Conservation (phyloP, 2,113 vertebrate genomes). For the Cnemophilus loriae region DNA sequence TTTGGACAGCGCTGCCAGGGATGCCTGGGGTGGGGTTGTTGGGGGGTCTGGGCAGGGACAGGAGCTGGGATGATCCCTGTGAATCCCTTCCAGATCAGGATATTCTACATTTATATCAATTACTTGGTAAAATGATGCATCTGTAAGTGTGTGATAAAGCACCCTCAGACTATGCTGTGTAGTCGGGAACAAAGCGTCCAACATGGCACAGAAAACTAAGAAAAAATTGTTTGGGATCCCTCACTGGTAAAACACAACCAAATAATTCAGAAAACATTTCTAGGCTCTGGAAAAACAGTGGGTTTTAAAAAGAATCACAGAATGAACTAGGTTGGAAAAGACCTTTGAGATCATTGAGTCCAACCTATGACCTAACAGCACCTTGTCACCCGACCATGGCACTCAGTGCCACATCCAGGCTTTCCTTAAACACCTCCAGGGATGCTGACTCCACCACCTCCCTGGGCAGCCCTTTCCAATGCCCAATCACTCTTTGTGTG, state of each 20-base stretch:
- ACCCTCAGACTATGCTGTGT: neutral
- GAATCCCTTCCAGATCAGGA: neutral
- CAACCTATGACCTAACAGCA: too few relatives aligned
- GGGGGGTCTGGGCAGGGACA: neutral
- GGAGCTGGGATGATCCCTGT: fast-evolving
- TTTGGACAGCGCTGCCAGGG: neutral
- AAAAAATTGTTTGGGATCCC: neutral
- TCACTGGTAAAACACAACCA: neutral
- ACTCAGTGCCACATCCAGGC: neutral
- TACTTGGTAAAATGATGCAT: neutral
- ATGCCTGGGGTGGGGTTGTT: neutral
- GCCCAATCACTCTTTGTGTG: fast-evolving
- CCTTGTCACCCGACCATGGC: neutral
- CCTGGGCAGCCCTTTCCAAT: neutral
- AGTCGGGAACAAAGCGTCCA: fast-evolving
- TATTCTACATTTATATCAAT: neutral
- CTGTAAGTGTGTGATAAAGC: neutral
- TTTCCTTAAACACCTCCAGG: too few relatives aligned
- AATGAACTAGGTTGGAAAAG: neutral
- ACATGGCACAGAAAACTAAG: neutral
- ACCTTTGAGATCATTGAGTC: neutral
- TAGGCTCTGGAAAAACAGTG: neutral
- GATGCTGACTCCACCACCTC: neutral
- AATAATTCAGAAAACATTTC: neutral
- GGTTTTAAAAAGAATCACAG: neutral